A percentile compares a stretch with the other conserved stretches of the same genome.
Conservation (phyloP, 2,113 vertebrate species). For the Antennarius striatus region DNA sequence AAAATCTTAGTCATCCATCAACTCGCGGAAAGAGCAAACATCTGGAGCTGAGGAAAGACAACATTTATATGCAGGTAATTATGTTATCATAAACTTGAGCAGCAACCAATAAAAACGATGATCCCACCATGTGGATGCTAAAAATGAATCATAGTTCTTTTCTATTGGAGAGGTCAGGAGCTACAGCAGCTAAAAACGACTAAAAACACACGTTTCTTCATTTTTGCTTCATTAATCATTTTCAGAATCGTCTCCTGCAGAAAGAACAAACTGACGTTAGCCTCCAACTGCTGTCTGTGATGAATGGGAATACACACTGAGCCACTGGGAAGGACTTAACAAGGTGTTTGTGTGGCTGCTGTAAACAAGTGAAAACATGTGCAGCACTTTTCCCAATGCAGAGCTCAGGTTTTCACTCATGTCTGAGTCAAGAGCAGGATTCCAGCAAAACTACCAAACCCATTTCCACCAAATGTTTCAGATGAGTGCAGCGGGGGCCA, state of each 20-base stretch:
- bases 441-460: no score
- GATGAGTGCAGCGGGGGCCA: no score
- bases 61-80: background rate
- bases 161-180: background rate
- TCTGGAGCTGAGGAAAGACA: constrained; percentile 21
- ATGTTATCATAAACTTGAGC: background rate
- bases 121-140: background rate
- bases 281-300: background rate
- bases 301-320: constrained; percentile 21
- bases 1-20: background rate
- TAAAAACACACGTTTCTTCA: background rate
- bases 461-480: no score
- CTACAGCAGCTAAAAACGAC: background rate
- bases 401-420: no score
- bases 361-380: no score
- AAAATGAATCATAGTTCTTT: no score
- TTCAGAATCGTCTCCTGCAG: background rate
- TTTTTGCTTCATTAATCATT: background rate
- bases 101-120: background rate
- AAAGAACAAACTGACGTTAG: background rate
- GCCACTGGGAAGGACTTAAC: background rate
- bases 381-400: no score
- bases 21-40: constrained; percentile 1
- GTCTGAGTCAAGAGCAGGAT: no score
- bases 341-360: background rate